phyloP scores from a whole-genome alignment of 2,113 vertebrate genomes.

The Zosterops lateralis region DNA sequence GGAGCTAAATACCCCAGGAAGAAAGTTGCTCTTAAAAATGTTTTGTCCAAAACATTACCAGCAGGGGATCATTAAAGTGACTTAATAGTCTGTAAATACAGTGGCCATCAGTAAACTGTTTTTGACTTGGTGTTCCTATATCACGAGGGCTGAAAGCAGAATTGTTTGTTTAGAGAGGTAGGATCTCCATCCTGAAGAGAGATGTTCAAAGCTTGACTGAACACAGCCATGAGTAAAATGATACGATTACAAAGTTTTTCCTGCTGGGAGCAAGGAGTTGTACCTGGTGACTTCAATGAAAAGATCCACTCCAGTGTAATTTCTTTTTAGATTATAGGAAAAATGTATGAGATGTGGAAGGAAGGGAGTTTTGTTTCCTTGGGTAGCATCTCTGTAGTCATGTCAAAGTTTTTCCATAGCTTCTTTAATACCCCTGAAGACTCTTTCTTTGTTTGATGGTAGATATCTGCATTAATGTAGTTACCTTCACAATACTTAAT shows the following conservation, averaged over 20 bases:
- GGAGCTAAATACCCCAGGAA: not conserved
- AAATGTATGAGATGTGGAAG: not conserved
- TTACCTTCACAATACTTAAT: not conserved
- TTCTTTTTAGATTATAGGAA: not conserved
- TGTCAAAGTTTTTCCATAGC: not conserved
- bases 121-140: not conserved
- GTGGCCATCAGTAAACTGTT: not conserved
- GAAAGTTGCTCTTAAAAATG: not conserved
- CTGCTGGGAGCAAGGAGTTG: not conserved
- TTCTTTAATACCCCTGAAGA: not conserved
- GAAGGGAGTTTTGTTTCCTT: not conserved
- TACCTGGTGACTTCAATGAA: not conserved
- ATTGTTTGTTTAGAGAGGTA: not conserved
- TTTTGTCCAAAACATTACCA: not conserved
- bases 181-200: not conserved
- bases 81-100: not conserved
- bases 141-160: not conserved
- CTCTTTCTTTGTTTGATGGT: not conserved
- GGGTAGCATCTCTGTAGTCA: not conserved
- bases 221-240: not conserved
- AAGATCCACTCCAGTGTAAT: not conserved
- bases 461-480: not conserved
- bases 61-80: not conserved
- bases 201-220: not conserved
- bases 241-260: not conserved